Percentiles rank a stretch among this genome's conserved stretches.
Evolutionary conservation across 2,797 vertebrate genomes (phyloP).

Genomic region (Enoplosus armatus): DNA sequence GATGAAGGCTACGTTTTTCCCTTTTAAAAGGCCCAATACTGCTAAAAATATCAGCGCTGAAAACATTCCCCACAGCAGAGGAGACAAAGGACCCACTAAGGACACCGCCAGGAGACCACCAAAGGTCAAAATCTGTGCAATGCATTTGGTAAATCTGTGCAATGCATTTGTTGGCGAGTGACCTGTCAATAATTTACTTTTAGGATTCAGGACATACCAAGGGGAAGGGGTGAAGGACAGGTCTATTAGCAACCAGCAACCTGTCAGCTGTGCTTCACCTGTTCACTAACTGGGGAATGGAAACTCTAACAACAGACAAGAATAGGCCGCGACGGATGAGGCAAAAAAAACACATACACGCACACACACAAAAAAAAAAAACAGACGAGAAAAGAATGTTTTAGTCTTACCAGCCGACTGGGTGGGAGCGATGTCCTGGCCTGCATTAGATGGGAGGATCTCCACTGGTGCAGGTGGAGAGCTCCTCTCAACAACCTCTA

Average conservation of each 20-base stretch:
- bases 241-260: slow-evolving; percentile 13
- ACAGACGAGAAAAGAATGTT: not conserved
- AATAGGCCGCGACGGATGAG: not conserved
- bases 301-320: not conserved
- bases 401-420: slow-evolving; percentile 91
- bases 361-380: too few species aligned
- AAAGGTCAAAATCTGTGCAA: too few species aligned
- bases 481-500: slow-evolving; percentile 93
- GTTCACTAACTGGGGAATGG: not conserved
- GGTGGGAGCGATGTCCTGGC: slow-evolving; percentile 95
- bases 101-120: too few species aligned
- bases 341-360: too few species aligned
- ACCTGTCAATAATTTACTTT: too few species aligned
- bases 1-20: not conserved
- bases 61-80: slow-evolving; percentile 36
- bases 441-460: slow-evolving; percentile 92
- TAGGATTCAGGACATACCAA: too few species aligned
- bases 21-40: not conserved
- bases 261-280: slow-evolving; percentile 26
- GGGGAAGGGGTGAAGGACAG: too few species aligned
- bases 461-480: slow-evolving; percentile 93
- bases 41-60: slow-evolving; percentile 37
- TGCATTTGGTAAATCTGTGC: too few species aligned
- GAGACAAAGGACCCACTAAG: not conserved
- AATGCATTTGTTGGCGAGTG: too few species aligned